These are phyloP conservation scores for Cactoblastis cactorum DNA, from an alignment of 2,888 invertebrate species.

Conservation along the genomic window DNA sequence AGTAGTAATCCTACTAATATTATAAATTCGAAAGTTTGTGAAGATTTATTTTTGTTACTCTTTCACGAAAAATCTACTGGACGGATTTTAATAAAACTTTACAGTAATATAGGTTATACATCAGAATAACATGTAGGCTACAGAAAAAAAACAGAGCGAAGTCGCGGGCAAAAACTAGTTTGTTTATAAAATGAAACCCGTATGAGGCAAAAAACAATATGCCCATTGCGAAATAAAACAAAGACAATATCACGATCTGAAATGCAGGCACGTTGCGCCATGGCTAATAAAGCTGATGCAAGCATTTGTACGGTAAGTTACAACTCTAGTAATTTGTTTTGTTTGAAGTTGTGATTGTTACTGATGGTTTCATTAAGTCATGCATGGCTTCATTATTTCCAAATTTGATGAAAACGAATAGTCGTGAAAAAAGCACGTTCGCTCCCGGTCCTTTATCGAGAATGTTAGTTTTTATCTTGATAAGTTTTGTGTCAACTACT, in stretches of 20 bases:
- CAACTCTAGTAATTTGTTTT: slow-evolving; percentile 28
- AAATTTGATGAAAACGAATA: slow-evolving; percentile 28
- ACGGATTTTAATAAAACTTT: no score
- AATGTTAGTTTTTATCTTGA: slow-evolving; percentile 21
- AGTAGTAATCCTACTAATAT: no score
- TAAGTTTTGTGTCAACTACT: slow-evolving; percentile 10
- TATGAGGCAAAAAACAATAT: slow-evolving; percentile 15
- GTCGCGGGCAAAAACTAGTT: no score
- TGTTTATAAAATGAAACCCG: no score
- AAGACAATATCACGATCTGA: slow-evolving; percentile 17
- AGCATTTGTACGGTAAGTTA: slow-evolving; percentile 22
- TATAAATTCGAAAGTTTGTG: no score
- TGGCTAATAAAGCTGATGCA: slow-evolving; percentile 21
- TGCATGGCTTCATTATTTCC: slow-evolving; percentile 16
- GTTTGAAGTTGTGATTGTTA: slow-evolving; percentile 28
- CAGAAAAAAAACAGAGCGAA: no score
- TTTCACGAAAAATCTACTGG: no score
- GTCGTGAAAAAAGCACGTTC: slow-evolving; percentile 16
- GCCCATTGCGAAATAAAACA: slow-evolving; percentile 16
- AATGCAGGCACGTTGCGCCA: slow-evolving; percentile 23
- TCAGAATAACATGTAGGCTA: no score
- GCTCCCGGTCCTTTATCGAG: slow-evolving; percentile 18
- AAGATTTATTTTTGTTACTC: no score
- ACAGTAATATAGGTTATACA: no score
- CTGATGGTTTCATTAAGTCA: slow-evolving; percentile 25